phyloP scores from a whole-genome alignment of 1,140 invertebrate genomes.

The Caenorhabditis tropicalis region DNA sequence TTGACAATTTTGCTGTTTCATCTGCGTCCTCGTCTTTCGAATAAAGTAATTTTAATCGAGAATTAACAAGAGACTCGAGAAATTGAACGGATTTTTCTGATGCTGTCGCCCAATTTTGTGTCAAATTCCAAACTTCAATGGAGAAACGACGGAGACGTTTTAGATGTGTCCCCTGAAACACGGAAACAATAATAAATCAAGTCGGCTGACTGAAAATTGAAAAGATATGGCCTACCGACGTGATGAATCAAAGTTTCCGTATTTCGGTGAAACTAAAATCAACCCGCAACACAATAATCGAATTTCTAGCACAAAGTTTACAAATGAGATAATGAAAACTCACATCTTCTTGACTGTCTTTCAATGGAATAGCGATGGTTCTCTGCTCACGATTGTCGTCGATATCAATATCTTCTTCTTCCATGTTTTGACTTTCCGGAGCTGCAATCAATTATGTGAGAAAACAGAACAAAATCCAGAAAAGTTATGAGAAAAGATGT shows the following conservation, averaged over 20 bases:
- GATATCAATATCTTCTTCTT: not conserved
- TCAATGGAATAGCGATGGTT: conserved; percentile 26
- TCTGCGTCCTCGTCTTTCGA: not conserved
- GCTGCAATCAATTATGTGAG: not conserved
- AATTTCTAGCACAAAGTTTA: not conserved
- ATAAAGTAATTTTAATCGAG: conserved; percentile 24
- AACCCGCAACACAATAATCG: not conserved
- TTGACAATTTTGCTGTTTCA: not conserved
- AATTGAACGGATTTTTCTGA: not conserved
- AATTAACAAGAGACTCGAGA: conserved; percentile 7
- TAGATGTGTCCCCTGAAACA: conserved; percentile 35
- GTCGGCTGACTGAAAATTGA: not conserved
- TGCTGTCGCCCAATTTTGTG: conserved; percentile 36
- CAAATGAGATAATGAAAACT: not conserved
- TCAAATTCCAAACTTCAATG: conserved; percentile 51
- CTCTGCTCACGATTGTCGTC: not conserved
- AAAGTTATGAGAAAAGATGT: too few relatives aligned
- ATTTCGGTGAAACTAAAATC: not conserved
- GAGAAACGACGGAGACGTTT: conserved; percentile 45
- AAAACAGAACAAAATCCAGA: not conserved
- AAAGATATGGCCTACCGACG: not conserved
- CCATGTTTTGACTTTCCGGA: not conserved
- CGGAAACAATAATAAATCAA: not conserved
- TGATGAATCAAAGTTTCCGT: not conserved
- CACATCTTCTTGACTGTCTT: conserved; percentile 32